phyloP scores from a whole-genome alignment of 2,113 vertebrate genomes.

The Silurus meridionalis region DNA sequence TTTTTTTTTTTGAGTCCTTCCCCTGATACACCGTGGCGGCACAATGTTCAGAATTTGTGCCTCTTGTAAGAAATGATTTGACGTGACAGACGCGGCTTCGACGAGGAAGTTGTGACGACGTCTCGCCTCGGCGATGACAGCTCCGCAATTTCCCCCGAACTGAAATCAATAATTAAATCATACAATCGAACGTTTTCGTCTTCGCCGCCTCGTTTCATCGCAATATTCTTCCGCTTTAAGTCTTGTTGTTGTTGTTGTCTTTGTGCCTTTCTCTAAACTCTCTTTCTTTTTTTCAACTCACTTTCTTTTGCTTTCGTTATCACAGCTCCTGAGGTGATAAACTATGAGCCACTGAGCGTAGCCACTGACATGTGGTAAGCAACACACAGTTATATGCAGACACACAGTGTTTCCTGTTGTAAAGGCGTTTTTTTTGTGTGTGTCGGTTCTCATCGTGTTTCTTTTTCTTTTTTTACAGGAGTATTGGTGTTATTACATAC shows the following conservation, averaged over 20 bases:
- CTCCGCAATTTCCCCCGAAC: not conserved
- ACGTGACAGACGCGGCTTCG: not conserved
- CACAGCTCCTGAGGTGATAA: slow-evolving; percentile 65
- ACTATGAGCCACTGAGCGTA: slow-evolving; percentile 59
- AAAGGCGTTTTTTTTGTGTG: not conserved
- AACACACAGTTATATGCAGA: not conserved
- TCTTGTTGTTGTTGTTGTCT: not conserved
- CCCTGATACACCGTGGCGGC: not conserved
- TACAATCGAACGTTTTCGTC: not conserved
- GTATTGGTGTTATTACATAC: slow-evolving; percentile 79
- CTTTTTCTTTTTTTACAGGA: slow-evolving; percentile 66
- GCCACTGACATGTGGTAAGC: slow-evolving; percentile 52
- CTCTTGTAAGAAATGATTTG: too few species aligned
- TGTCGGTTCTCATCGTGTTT: not conserved
- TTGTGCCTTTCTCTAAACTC: not conserved
- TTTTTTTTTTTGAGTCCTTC: too few species aligned
- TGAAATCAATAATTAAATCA: not conserved
- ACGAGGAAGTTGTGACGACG: slow-evolving; percentile 9
- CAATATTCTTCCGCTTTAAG: not conserved
- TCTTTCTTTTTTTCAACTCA: not conserved
- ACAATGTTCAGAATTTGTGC: not conserved
- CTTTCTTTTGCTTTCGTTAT: not conserved
- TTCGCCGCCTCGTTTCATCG: not conserved
- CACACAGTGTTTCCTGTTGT: slow-evolving; percentile 5
- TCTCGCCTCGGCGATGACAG: not conserved